Conservation (phyloP, 2,797 vertebrate genomes). For the Nannoperca obscura region DNA sequence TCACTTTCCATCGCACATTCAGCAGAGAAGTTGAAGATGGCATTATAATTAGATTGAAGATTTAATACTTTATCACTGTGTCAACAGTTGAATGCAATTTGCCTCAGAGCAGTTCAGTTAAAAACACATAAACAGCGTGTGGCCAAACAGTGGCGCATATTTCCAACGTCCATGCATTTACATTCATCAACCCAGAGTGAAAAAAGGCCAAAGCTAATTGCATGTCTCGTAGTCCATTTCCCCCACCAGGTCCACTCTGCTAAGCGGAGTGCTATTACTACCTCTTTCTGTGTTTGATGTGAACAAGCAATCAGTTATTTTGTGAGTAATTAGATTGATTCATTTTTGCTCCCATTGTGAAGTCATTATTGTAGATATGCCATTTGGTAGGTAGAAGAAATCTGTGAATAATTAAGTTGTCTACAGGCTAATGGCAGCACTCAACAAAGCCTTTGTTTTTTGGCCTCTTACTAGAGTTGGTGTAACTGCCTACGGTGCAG, state of each 20-base stretch:
- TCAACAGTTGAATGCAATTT: conserved; percentile 40
- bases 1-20: conserved; percentile 29
- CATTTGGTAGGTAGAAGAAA: conserved; percentile 46
- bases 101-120: conserved; percentile 33
- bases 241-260: conserved; percentile 23
- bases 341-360: conserved; percentile 44
- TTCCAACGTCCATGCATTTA: conserved; percentile 22
- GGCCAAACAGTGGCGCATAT: conserved; percentile 28
- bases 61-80: conserved; percentile 39
- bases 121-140: conserved; percentile 59
- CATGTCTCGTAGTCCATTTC: conserved; percentile 34
- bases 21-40: conserved; percentile 39
- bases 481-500: conserved; percentile 7
- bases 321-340: conserved; percentile 62
- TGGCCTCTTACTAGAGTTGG: conserved; percentile 3
- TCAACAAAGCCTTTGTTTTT: conserved; percentile 32
- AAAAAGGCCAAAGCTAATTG: conserved; percentile 61
- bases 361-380: conserved; percentile 48
- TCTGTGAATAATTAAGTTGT: conserved; percentile 55
- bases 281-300: conserved; percentile 50
- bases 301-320: conserved; percentile 62
- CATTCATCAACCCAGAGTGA: conserved; percentile 41
- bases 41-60: conserved; percentile 53
- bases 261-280: conserved; percentile 15
- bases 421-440: conserved; percentile 41